Evolutionary conservation across 64 coral and sea anemone species (phyloP).

Genomic region (Orbicella faveolata): DNA sequence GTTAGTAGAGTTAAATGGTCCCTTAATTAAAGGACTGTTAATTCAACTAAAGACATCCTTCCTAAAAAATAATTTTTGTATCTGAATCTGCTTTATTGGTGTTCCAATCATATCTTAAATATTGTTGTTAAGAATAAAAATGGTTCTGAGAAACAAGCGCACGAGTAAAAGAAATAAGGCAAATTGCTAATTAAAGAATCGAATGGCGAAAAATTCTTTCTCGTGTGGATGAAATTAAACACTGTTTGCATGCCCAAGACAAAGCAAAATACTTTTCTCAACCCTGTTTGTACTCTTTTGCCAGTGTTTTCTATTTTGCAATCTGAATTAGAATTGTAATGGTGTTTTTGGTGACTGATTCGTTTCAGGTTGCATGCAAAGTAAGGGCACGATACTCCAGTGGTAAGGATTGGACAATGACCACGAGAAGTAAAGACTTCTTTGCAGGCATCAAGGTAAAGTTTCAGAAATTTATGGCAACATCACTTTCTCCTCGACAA

Average conservation of each 20-base stretch:
- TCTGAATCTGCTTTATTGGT: too few species aligned
- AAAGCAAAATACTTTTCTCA: too few species aligned
- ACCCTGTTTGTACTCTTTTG: not conserved
- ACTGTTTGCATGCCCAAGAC: not conserved
- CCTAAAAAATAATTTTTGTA: not conserved
- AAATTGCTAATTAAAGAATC: too few species aligned
- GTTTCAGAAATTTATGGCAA: too few species aligned
- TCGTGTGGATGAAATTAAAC: too few species aligned
- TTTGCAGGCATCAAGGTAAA: slow-evolving; percentile 66
- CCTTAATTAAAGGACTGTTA: not conserved
- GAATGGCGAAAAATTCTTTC: too few species aligned
- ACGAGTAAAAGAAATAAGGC: too few species aligned
- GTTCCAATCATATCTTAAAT: too few species aligned
- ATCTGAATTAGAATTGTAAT: not conserved
- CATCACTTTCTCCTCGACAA: too few species aligned
- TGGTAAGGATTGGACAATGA: slow-evolving; percentile 53
- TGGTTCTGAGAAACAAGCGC: too few species aligned
- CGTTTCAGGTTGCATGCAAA: slow-evolving; percentile 25
- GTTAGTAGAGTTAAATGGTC: slow-evolving; percentile 4
- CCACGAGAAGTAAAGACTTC: slow-evolving; percentile 35
- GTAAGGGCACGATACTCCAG: slow-evolving; percentile 28
- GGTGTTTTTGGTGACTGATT: not conserved
- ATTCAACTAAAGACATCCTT: too few species aligned
- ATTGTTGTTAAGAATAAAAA: too few species aligned
- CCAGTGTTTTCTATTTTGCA: not conserved